A percentile compares a stretch with the other conserved stretches of the same genome.
phyloP scores from a whole-genome alignment of 2,113 vertebrate species.

The Pedetes capensis region DNA sequence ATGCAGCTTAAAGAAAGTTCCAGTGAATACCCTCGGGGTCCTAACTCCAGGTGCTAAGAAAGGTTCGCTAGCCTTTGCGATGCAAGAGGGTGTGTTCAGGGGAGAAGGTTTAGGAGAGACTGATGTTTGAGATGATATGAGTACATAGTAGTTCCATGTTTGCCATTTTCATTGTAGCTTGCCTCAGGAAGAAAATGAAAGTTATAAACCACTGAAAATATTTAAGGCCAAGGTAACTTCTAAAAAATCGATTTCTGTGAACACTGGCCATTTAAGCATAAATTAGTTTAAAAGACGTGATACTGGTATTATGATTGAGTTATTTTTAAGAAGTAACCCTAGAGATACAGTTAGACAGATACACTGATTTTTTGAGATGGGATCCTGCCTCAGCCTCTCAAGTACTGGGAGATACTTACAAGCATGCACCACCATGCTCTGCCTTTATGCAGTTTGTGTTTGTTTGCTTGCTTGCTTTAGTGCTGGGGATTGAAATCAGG shows the following conservation, averaged over 20 bases:
- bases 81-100: neutral
- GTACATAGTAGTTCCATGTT: neutral
- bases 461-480: neutral
- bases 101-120: neutral
- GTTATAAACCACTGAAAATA: constrained; percentile 36
- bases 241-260: neutral
- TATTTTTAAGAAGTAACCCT: constrained; percentile 35
- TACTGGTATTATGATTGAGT: neutral
- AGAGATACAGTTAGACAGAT: too few species aligned
- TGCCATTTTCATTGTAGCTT: neutral
- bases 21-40: neutral
- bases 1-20: neutral
- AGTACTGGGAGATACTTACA: too few species aligned
- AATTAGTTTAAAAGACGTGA: constrained; percentile 17
- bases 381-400: too few species aligned
- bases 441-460: neutral
- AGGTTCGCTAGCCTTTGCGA: neutral
- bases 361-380: too few species aligned
- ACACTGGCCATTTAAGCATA: neutral
- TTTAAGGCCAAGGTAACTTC: neutral
- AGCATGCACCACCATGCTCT: too few species aligned
- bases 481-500: neutral
- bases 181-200: constrained; percentile 1
- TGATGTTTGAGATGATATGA: neutral
- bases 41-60: neutral